Conservation (phyloP, 2,888 invertebrate species). For the Teinopalpus imperialis region DNA sequence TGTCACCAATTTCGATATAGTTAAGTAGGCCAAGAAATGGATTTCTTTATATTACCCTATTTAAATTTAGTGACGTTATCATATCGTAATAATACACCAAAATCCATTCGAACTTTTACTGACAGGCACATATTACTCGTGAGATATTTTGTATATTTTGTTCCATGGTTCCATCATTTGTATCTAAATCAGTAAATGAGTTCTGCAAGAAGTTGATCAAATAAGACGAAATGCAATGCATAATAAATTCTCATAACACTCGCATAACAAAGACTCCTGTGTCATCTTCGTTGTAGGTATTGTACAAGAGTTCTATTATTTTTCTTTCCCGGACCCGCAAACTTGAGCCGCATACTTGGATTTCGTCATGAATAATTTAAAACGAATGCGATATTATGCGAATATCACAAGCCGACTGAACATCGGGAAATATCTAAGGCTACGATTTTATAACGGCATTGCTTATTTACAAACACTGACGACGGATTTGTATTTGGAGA, state of each 20-base stretch:
- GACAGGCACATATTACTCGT: no score
- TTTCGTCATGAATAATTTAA: slow-evolving; percentile 74
- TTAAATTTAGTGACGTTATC: no score
- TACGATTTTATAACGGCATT: slow-evolving; percentile 29
- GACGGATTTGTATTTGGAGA: not conserved
- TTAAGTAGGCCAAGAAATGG: no score
- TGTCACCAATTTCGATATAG: no score
- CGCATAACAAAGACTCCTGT: not conserved
- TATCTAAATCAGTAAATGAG: no score
- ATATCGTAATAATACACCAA: no score
- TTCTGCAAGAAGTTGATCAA: no score
- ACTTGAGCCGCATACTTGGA: slow-evolving; percentile 57
- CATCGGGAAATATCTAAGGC: slow-evolving; percentile 31
- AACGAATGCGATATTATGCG: slow-evolving; percentile 54
- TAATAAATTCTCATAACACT: slow-evolving; percentile 1
- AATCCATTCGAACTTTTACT: no score
- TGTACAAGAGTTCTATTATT: slow-evolving; percentile 42
- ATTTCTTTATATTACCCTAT: no score
- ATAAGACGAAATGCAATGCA: not conserved
- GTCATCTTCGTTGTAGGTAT: slow-evolving; percentile 12
- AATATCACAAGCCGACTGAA: slow-evolving; percentile 43
- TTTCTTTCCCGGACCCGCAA: slow-evolving; percentile 47
- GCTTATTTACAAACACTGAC: slow-evolving; percentile 15
- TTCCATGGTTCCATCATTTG: no score
- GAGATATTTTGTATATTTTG: no score